Percentiles rank a stretch among this genome's conserved stretches.
phyloP scores from a whole-genome alignment of 2,888 invertebrate species.

The Idaea straminata region DNA sequence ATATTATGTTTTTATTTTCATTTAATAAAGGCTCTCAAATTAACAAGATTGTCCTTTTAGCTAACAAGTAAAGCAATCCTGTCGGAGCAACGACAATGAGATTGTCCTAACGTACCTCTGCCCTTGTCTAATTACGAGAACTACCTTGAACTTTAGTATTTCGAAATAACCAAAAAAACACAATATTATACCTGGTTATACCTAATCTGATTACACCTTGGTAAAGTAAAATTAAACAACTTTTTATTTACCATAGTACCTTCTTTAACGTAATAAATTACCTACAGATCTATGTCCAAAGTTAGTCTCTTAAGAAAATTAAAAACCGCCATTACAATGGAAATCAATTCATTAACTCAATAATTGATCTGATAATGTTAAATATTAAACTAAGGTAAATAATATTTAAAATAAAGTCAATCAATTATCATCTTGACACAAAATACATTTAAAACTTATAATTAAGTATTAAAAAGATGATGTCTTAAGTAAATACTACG shows the following conservation, averaged over 20 bases:
- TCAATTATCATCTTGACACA: too few relatives aligned
- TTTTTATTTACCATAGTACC: background rate
- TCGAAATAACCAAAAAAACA: background rate
- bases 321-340: background rate
- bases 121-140: background rate
- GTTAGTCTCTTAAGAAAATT: background rate
- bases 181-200: background rate
- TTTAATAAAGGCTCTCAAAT: background rate
- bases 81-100: background rate
- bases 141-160: background rate
- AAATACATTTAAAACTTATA: too few relatives aligned
- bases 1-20: background rate
- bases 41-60: background rate
- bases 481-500: too few relatives aligned
- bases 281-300: background rate
- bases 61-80: background rate
- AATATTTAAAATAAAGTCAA: too few relatives aligned
- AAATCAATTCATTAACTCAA: background rate
- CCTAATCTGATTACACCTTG: background rate
- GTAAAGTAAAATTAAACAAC: background rate
- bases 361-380: background rate
- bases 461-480: too few relatives aligned
- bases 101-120: background rate
- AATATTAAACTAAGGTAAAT: background rate
- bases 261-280: background rate